These are phyloP conservation scores for Conopomorpha cramerella DNA, from an alignment of 1,140 invertebrate species.

Conservation along the genomic window DNA sequence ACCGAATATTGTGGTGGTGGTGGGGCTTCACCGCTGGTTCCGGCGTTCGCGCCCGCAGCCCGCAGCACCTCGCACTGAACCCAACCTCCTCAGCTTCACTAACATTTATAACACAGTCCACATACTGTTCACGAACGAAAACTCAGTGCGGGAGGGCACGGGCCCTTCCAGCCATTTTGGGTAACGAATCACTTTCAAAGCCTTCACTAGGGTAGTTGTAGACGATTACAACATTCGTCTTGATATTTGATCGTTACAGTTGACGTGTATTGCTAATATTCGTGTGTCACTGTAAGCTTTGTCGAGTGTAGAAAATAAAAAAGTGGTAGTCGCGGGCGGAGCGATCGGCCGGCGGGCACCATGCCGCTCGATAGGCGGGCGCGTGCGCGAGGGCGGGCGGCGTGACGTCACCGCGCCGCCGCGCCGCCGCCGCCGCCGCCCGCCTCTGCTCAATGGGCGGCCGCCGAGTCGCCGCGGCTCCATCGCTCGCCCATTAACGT, in stretches of 20 bases:
- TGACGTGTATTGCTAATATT: constrained; percentile 12
- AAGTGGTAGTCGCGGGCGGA: constrained; percentile 43
- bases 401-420: constrained; percentile 35
- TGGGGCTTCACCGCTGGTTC: constrained; percentile 12
- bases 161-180: constrained; percentile 41
- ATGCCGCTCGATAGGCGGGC: constrained; percentile 50
- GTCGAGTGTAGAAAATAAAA: constrained; percentile 49
- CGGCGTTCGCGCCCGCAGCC: constrained; percentile 16
- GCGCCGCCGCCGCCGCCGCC: constrained; percentile 18
- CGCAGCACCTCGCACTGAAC: constrained; percentile 27
- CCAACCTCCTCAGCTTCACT: constrained; percentile 39
- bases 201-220: too few relatives aligned
- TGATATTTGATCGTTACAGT: constrained; percentile 14
- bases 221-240: too few relatives aligned
- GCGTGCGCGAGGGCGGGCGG: constrained; percentile 36
- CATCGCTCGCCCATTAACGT: constrained; percentile 12
- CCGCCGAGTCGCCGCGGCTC: constrained; percentile 10
- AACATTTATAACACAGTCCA: constrained; percentile 53
- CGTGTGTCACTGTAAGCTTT: constrained; percentile 19
- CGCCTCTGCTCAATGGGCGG: constrained; percentile 29
- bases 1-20: neutral
- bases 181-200: too few relatives aligned
- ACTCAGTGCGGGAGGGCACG: constrained; percentile 17
- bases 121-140: constrained; percentile 24
- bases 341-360: constrained; percentile 44